Conservation (phyloP, 2,888 invertebrate species). For the Trypoxylon attenuatum region DNA sequence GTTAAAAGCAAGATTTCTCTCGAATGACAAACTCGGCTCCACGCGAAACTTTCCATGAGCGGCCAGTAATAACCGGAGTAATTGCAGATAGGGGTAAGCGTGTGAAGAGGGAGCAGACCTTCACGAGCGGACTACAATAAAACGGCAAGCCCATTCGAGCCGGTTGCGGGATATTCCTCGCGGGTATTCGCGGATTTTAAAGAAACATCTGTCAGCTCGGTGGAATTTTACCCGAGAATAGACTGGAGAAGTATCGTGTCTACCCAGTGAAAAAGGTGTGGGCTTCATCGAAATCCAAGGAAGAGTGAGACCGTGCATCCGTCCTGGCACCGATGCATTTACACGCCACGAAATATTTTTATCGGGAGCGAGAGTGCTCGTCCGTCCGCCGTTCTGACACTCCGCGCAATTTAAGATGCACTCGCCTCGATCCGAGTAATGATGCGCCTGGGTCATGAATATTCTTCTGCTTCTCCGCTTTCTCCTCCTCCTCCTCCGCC, state of each 20-base stretch:
- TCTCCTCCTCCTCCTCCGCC: no score
- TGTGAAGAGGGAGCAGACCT: no score
- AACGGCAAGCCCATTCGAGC: no score
- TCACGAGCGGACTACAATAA: no score
- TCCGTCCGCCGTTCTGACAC: not conserved
- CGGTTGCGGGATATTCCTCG: slow-evolving; percentile 25
- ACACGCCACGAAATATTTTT: slow-evolving; percentile 25
- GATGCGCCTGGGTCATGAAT: slow-evolving; percentile 18
- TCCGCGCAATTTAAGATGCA: not conserved
- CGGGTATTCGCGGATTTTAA: slow-evolving; percentile 34
- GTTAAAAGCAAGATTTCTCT: no score
- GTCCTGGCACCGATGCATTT: no score
- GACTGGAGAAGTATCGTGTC: slow-evolving; percentile 28
- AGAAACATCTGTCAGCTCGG: slow-evolving; percentile 40
- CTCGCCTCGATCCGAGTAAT: slow-evolving; percentile 6
- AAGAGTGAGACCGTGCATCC: not conserved
- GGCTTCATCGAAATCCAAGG: not conserved
- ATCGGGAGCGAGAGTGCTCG: not conserved
- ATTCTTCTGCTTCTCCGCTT: slow-evolving; percentile 5
- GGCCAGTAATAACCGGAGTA: no score
- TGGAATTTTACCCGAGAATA: slow-evolving; percentile 38
- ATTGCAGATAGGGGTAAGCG: no score
- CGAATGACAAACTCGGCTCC: no score
- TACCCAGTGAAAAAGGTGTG: not conserved
- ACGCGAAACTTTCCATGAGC: no score